These are phyloP conservation scores for Lordiphosa collinella DNA, from an alignment of 1,140 invertebrate genomes.

Conservation along the genomic window DNA sequence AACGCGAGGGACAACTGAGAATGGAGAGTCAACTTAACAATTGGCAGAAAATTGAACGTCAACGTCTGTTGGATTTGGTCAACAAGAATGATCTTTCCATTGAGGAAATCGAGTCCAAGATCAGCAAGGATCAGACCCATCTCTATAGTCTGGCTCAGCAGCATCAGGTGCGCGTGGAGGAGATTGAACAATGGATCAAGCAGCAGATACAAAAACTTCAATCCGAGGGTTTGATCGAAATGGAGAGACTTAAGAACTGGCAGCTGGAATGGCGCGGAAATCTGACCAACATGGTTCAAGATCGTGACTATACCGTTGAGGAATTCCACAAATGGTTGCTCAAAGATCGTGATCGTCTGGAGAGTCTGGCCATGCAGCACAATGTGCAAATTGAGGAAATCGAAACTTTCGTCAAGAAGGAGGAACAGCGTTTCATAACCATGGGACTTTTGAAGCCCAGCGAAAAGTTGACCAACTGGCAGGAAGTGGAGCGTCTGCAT, in stretches of 20 bases:
- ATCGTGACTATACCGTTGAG: constrained; percentile 73
- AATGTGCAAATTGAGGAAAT: constrained; percentile 77
- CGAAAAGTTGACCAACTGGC: constrained; percentile 75
- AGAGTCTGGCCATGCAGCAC: constrained; percentile 71
- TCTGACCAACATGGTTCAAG: constrained; percentile 72
- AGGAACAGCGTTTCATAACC: constrained; percentile 69
- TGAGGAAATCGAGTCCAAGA: constrained; percentile 62
- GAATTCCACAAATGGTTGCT: constrained; percentile 77
- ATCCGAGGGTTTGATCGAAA: constrained; percentile 60
- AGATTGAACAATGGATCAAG: constrained; percentile 75
- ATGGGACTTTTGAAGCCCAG: constrained; percentile 74
- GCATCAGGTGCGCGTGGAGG: constrained; percentile 73
- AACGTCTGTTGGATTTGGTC: constrained; percentile 60
- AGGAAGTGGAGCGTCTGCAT: constrained; percentile 69
- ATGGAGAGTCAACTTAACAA: constrained; percentile 67
- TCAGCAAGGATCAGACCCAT: constrained; percentile 63
- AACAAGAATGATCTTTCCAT: constrained; percentile 70
- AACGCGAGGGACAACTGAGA: constrained; percentile 61
- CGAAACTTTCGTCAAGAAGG: constrained; percentile 73
- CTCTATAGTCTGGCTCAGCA: constrained; percentile 68
- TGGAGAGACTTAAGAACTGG: constrained; percentile 72
- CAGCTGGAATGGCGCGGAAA: constrained; percentile 74
- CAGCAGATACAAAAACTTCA: constrained; percentile 66
- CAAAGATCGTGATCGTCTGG: constrained; percentile 61
- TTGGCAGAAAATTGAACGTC: constrained; percentile 72